These are phyloP conservation scores for Tachina fera DNA, from an alignment of 2,888 invertebrate species.

Conservation along the genomic window DNA sequence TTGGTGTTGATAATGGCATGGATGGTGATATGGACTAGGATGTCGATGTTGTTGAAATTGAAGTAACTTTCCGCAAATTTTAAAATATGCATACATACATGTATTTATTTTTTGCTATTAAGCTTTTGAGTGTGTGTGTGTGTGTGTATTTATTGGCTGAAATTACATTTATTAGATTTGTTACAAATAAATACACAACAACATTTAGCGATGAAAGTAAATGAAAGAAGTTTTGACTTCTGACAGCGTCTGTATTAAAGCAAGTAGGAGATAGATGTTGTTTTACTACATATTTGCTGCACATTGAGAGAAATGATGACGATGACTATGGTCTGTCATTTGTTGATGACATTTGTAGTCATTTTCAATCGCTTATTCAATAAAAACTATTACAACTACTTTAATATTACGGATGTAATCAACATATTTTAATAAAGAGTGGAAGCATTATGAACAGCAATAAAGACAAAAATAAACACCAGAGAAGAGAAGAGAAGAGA, in stretches of 20 bases:
- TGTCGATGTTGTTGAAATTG: neutral
- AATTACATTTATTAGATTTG: constrained; percentile 64
- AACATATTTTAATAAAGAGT: neutral
- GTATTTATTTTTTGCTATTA: constrained; percentile 10
- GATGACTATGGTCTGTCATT: constrained; percentile 59
- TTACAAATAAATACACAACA: too few species aligned
- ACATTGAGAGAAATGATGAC: constrained; percentile 2
- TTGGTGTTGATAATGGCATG: constrained; percentile 12
- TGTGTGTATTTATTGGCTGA: constrained; percentile 53
- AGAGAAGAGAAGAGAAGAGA: neutral
- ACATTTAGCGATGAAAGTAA: neutral
- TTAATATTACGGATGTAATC: constrained; percentile 54
- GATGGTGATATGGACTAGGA: constrained; percentile 28
- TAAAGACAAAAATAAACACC: neutral
- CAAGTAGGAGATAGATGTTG: constrained; percentile 11
- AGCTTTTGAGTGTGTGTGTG: constrained; percentile 10
- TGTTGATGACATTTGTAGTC: constrained; percentile 60
- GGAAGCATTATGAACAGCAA: neutral
- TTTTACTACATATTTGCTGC: neutral
- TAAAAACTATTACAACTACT: constrained; percentile 30
- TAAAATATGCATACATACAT: neutral
- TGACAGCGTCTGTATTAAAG: constrained; percentile 25
- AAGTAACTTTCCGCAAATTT: constrained; percentile 22
- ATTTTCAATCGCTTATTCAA: constrained; percentile 66
- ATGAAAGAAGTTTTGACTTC: neutral